Evolutionary conservation across 2,797 vertebrate species (phyloP), one percentile per base, ranked within the genome.

Genomic region (Gallinago stenura): DNA sequence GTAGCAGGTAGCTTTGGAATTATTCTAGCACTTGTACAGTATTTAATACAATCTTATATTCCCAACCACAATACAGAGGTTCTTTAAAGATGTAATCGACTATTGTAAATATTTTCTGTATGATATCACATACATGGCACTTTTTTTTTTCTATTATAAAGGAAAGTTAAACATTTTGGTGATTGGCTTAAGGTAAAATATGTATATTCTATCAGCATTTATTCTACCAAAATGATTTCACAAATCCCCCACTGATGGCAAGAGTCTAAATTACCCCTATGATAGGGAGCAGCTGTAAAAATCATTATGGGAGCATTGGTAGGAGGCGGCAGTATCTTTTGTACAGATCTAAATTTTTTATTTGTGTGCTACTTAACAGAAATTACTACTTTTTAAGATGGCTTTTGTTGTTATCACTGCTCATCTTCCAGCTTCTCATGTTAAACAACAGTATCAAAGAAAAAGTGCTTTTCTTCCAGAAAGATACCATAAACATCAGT

Each of bases 231-330:
- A 97, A 81, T 54, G 78, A 43, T 31, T 95, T 94, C 79, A 96
- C 87, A 96, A 97, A 94, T 83, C 25, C 25, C 57, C 93, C 54
- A 61, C 65, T 90, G 91, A 97, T 95, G 83, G 79, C 30, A 92
- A 95, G 94, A 95, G 92, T 95, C 84, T 86, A 97, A 96, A 91
- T 93, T 94, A 94, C 83, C 53, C 71, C 93, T 85, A 77, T 31
- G 57, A 92, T 66, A 92, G 68, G 89, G 78, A 95, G 48, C 84
- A 97, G 89, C 94, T 90, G 58, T 69, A 83, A 96, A 91, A 97
- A 83, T 96, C 85, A 60, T 80, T 25, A 45, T 4, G 15, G 43
- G 39, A 90, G 54, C 31, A 46, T 0, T 62, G 46, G 28, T 16
- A 70, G 25, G 48, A 91, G 26, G 5, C 14, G 12, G 28, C 16